These are phyloP conservation scores for Plutomurus gul DNA, from an alignment of 1,140 invertebrate species.

Conservation along the genomic window DNA sequence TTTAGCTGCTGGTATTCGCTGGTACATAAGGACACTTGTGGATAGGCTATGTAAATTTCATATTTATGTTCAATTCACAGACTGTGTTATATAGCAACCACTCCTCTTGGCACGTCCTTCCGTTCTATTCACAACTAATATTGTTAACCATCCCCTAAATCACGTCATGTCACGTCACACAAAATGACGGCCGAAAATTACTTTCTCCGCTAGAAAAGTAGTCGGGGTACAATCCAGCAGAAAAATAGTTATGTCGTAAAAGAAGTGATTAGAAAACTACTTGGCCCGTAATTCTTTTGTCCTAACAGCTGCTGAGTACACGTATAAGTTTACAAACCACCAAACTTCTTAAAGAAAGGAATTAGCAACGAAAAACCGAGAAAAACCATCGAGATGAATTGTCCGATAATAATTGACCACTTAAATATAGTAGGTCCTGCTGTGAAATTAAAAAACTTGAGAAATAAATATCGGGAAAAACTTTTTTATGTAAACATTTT, in stretches of 20 bases:
- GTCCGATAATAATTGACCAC: conserved; percentile 6
- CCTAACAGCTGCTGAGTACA: background rate
- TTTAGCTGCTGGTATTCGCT: no score
- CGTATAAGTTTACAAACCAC: background rate
- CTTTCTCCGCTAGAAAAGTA: background rate
- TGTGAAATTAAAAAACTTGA: background rate
- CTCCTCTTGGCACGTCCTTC: background rate
- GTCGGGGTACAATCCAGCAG: background rate
- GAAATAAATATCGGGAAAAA: conserved; percentile 11
- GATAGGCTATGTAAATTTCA: no score
- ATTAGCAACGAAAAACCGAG: background rate
- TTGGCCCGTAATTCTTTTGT: background rate
- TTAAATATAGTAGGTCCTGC: no score
- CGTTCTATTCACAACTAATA: background rate
- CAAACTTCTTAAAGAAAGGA: background rate
- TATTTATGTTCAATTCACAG: background rate
- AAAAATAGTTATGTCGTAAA: background rate
- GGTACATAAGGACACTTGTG: no score
- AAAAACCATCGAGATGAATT: background rate
- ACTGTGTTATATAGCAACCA: background rate
- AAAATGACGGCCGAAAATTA: background rate
- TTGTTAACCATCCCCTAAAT: background rate
- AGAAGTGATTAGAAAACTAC: background rate
- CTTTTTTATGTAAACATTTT: background rate
- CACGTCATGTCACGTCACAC: background rate